Percentiles rank a stretch among this genome's conserved stretches.
Evolutionary conservation across 2,888 invertebrate genomes (phyloP).

Genomic region (Rhagium mordax): DNA sequence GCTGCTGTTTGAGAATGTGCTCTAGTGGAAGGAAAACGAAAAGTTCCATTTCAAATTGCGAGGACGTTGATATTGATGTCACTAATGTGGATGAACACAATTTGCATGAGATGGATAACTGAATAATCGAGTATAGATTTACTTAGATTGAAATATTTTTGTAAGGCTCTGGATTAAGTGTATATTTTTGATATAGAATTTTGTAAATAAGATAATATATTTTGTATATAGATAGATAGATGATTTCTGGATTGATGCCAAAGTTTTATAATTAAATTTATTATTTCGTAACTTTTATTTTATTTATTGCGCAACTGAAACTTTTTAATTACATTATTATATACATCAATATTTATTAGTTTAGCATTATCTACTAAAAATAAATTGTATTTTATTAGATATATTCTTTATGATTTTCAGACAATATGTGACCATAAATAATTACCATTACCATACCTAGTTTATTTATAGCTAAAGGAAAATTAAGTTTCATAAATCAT

Average conservation of each 20-base stretch:
- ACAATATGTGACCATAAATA: too few relatives aligned
- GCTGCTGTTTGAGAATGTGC: constrained; percentile 73
- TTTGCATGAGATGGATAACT: background rate
- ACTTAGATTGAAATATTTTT: background rate
- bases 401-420: too few relatives aligned
- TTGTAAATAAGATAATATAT: constrained; percentile 28
- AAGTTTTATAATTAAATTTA: constrained; percentile 39
- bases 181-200: constrained; percentile 19
- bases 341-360: too few relatives aligned
- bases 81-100: constrained; percentile 63
- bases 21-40: constrained; percentile 57
- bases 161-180: background rate
- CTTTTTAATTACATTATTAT: too few relatives aligned
- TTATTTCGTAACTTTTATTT: too few relatives aligned
- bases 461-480: too few relatives aligned
- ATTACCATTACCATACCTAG: too few relatives aligned
- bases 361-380: too few relatives aligned
- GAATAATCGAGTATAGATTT: background rate
- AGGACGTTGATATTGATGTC: constrained; percentile 67
- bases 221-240: too few relatives aligned
- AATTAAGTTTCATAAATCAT: too few relatives aligned
- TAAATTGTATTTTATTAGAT: too few relatives aligned
- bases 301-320: too few relatives aligned
- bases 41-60: constrained; percentile 61
- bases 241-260: constrained; percentile 33